phyloP scores from a whole-genome alignment of 37 sponge, comb jelly and placozoan species.

The Bolinopsis microptera region DNA sequence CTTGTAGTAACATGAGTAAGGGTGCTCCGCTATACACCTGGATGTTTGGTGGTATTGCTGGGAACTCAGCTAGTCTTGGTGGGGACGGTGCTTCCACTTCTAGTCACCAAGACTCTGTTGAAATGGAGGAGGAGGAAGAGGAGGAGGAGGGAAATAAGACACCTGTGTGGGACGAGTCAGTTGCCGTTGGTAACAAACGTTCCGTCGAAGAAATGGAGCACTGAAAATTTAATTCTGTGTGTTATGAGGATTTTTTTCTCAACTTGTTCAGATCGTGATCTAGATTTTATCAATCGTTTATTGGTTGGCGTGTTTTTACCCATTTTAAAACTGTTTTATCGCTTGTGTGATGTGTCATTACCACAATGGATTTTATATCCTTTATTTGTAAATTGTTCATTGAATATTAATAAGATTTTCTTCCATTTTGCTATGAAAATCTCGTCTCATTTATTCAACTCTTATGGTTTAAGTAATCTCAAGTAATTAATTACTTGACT shows the following conservation, averaged over 20 bases:
- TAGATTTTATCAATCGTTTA: background rate
- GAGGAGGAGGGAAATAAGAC: conserved; percentile 2
- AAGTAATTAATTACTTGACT: too few species aligned
- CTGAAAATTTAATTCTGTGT: background rate
- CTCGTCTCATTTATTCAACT: too few species aligned
- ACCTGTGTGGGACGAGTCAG: conserved; percentile 21
- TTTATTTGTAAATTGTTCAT: conserved; percentile 1
- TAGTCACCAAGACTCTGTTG: background rate
- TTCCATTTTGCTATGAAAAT: too few species aligned
- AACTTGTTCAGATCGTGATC: too few species aligned
- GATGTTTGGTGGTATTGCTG: background rate
- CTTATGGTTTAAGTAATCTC: too few species aligned
- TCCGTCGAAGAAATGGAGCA: conserved; percentile 47
- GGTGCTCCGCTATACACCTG: background rate
- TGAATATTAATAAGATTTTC: too few species aligned
- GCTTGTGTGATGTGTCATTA: background rate
- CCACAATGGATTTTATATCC: background rate
- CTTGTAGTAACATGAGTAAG: background rate
- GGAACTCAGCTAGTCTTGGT: background rate
- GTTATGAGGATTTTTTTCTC: too few species aligned
- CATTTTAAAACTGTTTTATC: background rate
- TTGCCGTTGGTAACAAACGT: background rate
- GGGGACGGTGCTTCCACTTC: background rate
- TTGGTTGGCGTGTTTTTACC: background rate
- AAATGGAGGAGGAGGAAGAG: background rate